Evolutionary conservation across 2,797 vertebrate species (phyloP).

Genomic region (Enteromius fasciolatus): DNA sequence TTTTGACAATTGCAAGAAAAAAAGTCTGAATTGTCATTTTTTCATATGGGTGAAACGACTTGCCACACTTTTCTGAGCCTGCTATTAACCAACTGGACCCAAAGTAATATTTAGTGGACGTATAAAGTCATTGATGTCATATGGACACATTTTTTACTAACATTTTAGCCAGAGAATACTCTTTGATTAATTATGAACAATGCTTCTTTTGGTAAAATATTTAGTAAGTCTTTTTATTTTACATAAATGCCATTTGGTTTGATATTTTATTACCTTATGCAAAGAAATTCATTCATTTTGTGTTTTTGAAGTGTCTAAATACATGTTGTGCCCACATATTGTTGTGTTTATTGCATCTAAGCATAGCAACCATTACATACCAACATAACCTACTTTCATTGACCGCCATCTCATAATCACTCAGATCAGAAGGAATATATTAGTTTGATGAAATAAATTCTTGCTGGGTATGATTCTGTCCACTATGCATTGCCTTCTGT

Average conservation of each 20-base stretch:
- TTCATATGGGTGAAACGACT: background rate
- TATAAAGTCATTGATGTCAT: background rate
- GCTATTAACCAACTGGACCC: background rate
- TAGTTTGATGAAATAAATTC: background rate
- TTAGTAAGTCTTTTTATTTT: background rate
- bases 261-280: background rate
- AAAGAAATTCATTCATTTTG: background rate
- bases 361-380: constrained; percentile 18
- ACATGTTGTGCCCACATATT: background rate
- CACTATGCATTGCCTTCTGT: constrained; percentile 8
- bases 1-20: background rate
- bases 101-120: background rate
- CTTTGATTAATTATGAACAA: background rate
- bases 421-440: constrained; percentile 4
- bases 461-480: constrained; percentile 12
- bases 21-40: background rate
- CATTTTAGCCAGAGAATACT: background rate
- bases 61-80: background rate
- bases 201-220: background rate
- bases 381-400: constrained; percentile 35
- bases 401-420: background rate
- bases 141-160: background rate
- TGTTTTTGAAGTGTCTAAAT: background rate
- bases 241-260: background rate
- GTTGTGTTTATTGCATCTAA: constrained; percentile 10